phyloP scores from a whole-genome alignment of 2,113 vertebrate genomes.

The Spheniscus mendiculus region DNA sequence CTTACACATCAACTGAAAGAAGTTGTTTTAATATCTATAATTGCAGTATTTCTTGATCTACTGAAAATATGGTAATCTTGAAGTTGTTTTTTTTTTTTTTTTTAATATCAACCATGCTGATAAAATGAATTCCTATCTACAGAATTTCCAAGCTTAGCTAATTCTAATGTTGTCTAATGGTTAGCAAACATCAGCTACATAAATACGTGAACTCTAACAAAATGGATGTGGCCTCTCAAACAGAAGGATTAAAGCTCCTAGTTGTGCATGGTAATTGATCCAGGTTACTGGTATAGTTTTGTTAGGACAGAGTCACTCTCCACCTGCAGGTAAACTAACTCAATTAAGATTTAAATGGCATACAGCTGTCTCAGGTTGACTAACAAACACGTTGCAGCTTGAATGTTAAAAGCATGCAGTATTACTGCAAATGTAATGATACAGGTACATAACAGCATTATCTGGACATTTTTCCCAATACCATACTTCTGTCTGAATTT shows the following conservation, averaged over 20 bases:
- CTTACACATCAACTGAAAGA: neutral
- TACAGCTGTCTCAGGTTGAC: neutral
- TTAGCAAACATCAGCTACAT: neutral
- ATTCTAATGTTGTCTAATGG: neutral
- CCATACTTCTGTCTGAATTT: neutral
- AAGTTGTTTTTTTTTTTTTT: neutral
- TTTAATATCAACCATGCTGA: neutral
- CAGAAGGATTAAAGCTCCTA: neutral
- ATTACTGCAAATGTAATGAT: neutral
- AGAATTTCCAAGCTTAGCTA: neutral
- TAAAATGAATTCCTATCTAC: neutral
- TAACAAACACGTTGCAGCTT: neutral
- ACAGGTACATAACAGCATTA: neutral
- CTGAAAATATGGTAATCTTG: neutral
- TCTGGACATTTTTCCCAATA: neutral
- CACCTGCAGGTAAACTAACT: neutral
- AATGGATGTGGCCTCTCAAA: neutral
- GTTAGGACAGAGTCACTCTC: neutral
- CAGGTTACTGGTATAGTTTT: neutral
- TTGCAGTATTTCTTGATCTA: neutral
- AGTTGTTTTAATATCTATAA: neutral
- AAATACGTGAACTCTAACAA: neutral
- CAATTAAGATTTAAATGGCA: neutral
- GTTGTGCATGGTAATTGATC: neutral
- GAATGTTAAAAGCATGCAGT: neutral